Base-by-base conservation (phyloP, 2,888 invertebrate genomes). In the Brassicogethes aeneus region DNA sequence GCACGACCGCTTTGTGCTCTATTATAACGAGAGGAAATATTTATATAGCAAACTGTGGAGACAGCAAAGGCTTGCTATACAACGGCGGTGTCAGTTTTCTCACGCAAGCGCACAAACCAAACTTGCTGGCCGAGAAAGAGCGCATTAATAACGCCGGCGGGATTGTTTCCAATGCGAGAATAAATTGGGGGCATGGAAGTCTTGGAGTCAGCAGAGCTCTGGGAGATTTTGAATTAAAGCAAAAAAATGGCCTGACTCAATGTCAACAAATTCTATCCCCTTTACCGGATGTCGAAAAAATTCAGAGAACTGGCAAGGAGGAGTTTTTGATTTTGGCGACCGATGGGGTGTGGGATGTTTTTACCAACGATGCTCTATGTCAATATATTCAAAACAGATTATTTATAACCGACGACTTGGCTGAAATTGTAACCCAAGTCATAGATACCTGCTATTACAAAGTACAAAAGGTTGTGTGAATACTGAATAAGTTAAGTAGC, bases 281-380 rank as follows among this genome's bases (percentile, higher is more conserved):
- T 0, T 96, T 97, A 70, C 97, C 99, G 1, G 97, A 99, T 70
- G 89, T 99, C 57, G 92, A 87, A 54, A 81, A 85, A 41, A 78
- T 84, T 56, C 82, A 85, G 61, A 75, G 93, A 50, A 75, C 78
- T 46, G 78, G 82, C 59, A 23, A 23, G 5, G 96, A 97, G 70
- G 93, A 97, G 71, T 95, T 96, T 72, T 70, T 97, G 68, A 85
- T 97, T 62, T 79, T 97, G 68, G 97, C 97, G 16, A 97, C 97
- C 68, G 97, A 97, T 68, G 97, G 97, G 52, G 86, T 97, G 49
- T 97, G 95, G 93, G 96, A 97, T 72, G 97, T 97, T 45, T 94
- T 97, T 91, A 82, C 79, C 65, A 96, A 94, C 69, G 89, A 92
- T 64, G 93, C 94, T 62, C 77, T 96, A 53, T 94, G 94, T 74